Evolutionary conservation across 2,113 vertebrate species (phyloP).

Genomic region (Australoheros scitulus): DNA sequence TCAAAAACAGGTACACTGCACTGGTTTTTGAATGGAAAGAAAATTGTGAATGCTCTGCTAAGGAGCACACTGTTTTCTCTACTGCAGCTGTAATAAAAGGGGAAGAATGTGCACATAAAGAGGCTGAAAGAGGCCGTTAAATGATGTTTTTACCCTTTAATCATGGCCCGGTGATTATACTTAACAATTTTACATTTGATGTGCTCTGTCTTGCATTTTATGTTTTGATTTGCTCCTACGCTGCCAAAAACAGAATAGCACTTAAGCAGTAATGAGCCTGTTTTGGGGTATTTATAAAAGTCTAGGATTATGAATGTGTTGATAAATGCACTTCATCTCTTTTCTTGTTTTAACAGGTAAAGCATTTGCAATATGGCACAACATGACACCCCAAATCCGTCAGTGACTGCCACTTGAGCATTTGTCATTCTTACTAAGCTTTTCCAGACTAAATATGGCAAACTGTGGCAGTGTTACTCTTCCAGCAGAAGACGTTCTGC

Average conservation of each 20-base stretch:
- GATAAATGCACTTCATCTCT: constrained; percentile 19
- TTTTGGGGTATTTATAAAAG: constrained; percentile 22
- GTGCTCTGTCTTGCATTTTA: not conserved
- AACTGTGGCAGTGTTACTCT: constrained; percentile 17
- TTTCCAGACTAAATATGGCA: constrained; percentile 18
- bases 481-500: constrained; percentile 20
- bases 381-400: constrained; percentile 1
- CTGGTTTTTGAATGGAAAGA: constrained; percentile 31
- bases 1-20: not conserved
- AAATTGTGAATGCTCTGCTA: constrained; percentile 36
- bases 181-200: constrained; percentile 21
- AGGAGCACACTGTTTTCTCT: not conserved
- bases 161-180: constrained; percentile 9
- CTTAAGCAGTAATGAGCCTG: constrained; percentile 5
- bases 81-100: constrained; percentile 30
- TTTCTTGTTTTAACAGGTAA: constrained; percentile 56
- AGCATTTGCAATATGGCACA: constrained; percentile 9
- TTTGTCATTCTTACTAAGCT: constrained; percentile 10
- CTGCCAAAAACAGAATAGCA: not conserved
- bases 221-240: not conserved
- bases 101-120: constrained; percentile 14
- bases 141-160: constrained; percentile 39
- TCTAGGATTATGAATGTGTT: not conserved
- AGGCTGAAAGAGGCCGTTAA: not conserved
- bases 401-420: constrained; percentile 1